Evolutionary conservation across 2,113 vertebrate genomes (phyloP).

Genomic region (Elanus axillaris): DNA sequence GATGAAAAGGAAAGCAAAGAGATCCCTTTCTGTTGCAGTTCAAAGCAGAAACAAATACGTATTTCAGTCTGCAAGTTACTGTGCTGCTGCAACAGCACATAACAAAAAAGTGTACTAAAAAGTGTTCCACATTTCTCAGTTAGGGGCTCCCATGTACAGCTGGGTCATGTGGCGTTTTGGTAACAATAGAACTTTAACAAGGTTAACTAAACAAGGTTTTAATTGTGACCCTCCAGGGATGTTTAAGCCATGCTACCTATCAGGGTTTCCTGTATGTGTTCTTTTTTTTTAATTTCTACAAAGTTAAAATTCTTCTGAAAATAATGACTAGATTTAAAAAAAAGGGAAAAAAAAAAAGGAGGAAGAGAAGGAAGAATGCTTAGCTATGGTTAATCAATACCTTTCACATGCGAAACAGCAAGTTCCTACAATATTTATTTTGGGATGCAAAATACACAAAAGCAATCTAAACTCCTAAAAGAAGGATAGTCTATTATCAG

Average conservation of each 20-base stretch:
- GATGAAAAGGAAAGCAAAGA: not conserved
- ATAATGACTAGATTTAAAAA: not conserved
- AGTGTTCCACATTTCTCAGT: not conserved
- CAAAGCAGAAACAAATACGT: constrained; percentile 17
- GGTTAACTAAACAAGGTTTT: constrained; percentile 30
- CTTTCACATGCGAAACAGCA: not conserved
- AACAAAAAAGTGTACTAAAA: not conserved
- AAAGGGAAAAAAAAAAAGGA: not conserved
- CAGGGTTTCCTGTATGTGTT: not conserved
- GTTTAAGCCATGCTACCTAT: not conserved
- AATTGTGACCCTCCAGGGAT: not conserved
- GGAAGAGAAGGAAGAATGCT: not conserved
- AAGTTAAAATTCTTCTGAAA: not conserved
- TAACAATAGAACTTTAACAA: not conserved
- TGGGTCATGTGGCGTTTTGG: not conserved
- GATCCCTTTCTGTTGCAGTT: not conserved
- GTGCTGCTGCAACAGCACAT: not conserved
- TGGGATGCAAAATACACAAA: not conserved
- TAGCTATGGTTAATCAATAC: not conserved
- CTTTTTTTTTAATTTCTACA: not conserved
- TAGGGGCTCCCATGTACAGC: not conserved
- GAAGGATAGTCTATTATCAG: not conserved
- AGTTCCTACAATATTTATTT: not conserved
- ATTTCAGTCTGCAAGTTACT: not conserved
- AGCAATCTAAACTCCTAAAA: not conserved